Evolutionary conservation across 2,797 vertebrate genomes (phyloP), one percentile per base, ranked within the genome.

Genomic region (Pyrocephalus nanus): DNA sequence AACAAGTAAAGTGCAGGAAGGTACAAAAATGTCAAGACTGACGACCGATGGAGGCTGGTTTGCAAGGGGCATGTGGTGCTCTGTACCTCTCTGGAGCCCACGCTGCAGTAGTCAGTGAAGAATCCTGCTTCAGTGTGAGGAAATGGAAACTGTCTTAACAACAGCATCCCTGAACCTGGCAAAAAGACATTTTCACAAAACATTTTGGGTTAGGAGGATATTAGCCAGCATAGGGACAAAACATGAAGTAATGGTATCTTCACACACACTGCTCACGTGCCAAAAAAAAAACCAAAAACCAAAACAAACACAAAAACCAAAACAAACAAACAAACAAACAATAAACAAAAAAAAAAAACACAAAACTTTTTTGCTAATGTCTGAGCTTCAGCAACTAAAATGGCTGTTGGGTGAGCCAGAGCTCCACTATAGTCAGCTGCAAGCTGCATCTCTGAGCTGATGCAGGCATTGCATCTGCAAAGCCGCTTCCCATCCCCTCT

Each of bases 21-120:
- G 55, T 57, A 16, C 18, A 73, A 82, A 93, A 79, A 26, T 2
- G 1, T 47, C 17, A 40, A 26, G 21, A 32, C 38, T n/a, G 32
- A 32, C 2, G 0, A 32, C 6, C 48, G 48, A 4, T 0, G 3
- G 43, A 50, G 19, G 9, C 3, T 72, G 47, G 20, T 76, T 69
- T 75, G 58, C 42, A 69, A 72, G 42, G 15, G 19, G 15, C 4
- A 6, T 16, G 42, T 1, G 0, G 20, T 76, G n/a, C 29, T 78
- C 32, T 6, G 0, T 42, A 19, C 4, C 1, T 32, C 17, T 76
- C 53, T 2, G 3, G 19, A n/a, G 26, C 34, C 19, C 0, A 0
- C 0, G 0, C 43, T 60, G 58, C 45, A 64, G 30, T 40, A 40
- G 36, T 27, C 25, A 36, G 12, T 1, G 8, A 80, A 61, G 34